Evolutionary conservation across 2,888 invertebrate species (phyloP).

Genomic region (Pyrrhia umbra): DNA sequence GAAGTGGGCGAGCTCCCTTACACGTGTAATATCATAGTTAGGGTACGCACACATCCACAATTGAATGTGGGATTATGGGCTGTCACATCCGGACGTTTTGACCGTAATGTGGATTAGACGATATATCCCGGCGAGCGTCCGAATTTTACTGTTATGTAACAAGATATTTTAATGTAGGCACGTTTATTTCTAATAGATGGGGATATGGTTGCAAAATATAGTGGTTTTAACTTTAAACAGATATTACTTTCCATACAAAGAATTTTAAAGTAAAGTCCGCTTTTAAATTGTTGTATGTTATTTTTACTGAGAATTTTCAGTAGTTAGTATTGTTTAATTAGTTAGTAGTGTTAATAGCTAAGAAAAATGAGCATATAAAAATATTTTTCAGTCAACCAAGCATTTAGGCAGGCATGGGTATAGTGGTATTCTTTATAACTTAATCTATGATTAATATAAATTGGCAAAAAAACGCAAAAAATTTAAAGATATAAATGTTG

Average conservation of each 20-base stretch:
- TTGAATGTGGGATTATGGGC: conserved; percentile 69
- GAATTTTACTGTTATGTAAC: conserved; percentile 40
- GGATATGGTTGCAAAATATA: neutral
- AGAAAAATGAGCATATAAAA: too few species aligned
- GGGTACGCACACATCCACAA: conserved; percentile 51
- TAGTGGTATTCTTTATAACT: too few species aligned
- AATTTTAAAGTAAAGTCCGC: too few species aligned
- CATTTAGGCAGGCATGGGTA: too few species aligned
- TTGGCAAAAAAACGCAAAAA: too few species aligned
- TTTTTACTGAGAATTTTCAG: too few species aligned
- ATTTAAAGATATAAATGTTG: neutral
- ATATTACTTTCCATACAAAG: neutral
- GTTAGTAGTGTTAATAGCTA: too few species aligned
- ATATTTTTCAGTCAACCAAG: too few species aligned
- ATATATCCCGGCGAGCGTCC: conserved; percentile 48
- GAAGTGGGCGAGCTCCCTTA: conserved; percentile 26
- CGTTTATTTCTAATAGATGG: conserved; percentile 12
- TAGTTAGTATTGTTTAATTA: too few species aligned
- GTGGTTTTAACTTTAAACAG: neutral
- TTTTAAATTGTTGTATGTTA: neutral
- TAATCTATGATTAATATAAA: too few species aligned
- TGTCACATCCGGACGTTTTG: conserved; percentile 71
- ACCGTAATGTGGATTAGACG: conserved; percentile 71
- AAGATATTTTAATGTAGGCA: conserved; percentile 49
- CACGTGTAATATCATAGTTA: conserved; percentile 30